Conservation (phyloP, 2,113 vertebrate genomes). For the Gallinago media region DNA sequence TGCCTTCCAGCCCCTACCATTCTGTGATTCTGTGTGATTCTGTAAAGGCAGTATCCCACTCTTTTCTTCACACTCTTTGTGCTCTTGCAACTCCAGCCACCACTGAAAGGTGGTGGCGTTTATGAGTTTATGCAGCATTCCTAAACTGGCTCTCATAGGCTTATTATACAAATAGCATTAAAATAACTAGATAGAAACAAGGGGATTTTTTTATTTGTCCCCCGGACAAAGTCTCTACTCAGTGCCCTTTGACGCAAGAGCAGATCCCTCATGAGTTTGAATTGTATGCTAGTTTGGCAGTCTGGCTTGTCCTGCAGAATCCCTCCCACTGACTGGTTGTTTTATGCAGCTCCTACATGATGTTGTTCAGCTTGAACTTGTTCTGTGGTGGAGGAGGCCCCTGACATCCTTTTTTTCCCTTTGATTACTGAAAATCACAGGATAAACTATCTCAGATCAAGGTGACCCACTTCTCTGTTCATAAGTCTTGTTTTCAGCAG, state of each 20-base stretch:
- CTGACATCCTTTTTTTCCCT: neutral
- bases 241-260: neutral
- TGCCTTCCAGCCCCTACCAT: neutral
- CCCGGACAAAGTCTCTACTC: neutral
- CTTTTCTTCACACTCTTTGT: neutral
- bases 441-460: neutral
- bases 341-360: neutral
- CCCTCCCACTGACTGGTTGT: neutral
- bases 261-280: neutral
- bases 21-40: neutral
- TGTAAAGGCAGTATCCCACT: neutral
- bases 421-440: neutral
- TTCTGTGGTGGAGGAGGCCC: neutral
- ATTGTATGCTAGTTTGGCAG: neutral
- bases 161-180: neutral
- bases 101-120: neutral
- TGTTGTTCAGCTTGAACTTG: neutral
- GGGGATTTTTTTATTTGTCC: neutral
- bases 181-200: neutral
- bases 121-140: neutral
- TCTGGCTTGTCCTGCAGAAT: neutral
- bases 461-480: neutral
- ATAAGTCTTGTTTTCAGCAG: neutral
- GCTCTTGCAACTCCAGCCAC: neutral
- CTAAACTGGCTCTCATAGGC: neutral